These are phyloP conservation scores for Cynodonichthys magdalenae DNA, from an alignment of 2,797 vertebrate genomes.

Conservation along the genomic window DNA sequence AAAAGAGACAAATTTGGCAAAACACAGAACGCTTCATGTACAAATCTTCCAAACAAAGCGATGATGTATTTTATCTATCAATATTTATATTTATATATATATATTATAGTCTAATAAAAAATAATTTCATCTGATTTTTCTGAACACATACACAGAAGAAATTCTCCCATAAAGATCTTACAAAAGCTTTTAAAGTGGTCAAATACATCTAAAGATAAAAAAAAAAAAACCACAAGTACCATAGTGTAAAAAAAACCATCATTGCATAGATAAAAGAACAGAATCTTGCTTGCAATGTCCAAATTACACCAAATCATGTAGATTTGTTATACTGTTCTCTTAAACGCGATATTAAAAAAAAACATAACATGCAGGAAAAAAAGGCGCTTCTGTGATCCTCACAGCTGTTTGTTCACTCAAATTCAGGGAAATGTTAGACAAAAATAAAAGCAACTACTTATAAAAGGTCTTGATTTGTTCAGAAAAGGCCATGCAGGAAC, in stretches of 20 bases:
- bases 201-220: constrained; percentile 34
- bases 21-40: background rate
- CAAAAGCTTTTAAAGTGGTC: constrained; percentile 59
- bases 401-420: constrained; percentile 36
- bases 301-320: constrained; percentile 24
- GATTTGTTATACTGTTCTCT: constrained; percentile 15
- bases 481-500: constrained; percentile 18
- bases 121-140: constrained; percentile 53
- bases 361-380: constrained; percentile 18
- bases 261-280: constrained; percentile 70
- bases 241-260: constrained; percentile 47
- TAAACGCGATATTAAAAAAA: constrained; percentile 11
- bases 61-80: constrained; percentile 1
- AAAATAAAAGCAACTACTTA: background rate
- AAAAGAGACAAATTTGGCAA: too few relatives aligned
- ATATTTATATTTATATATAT: background rate
- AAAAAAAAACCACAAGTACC: constrained; percentile 27
- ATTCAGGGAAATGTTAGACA: constrained; percentile 44
- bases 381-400: constrained; percentile 17
- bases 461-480: constrained; percentile 22
- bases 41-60: background rate
- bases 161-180: constrained; percentile 29
- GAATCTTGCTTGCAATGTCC: constrained; percentile 19
- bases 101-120: constrained; percentile 28
- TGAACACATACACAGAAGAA: constrained; percentile 22